Base-by-base conservation (phyloP, 2,888 invertebrate genomes). In the Tenthredo notha region DNA sequence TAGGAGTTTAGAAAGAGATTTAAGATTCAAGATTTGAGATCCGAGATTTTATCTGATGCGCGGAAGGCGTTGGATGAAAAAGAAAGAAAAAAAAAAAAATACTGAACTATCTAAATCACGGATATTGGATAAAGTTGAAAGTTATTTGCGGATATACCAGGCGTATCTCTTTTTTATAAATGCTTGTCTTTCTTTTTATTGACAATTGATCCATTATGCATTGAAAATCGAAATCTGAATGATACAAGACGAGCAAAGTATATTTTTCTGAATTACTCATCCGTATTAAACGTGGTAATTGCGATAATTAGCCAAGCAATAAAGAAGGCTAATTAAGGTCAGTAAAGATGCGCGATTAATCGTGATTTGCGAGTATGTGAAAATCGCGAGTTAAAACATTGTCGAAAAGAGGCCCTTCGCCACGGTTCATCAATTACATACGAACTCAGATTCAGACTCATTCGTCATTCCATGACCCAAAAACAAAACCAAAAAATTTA, bases 321-420 rank as follows among this genome's bases (percentile, higher is more conserved):
- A 50, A 77, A 50, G 54, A 77, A 54, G 9, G 29, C 77, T 77
- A 77, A 77, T 77, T 77, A 77, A 77, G 77, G 77, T 77, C 77
- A 77, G 77, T 47, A 12, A 47, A 47, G 47, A 25, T 75, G 25
- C 25, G 50, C 29, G 33, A 29, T 74, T 77, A 33, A 77, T 77
- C 77, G 50, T 25, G 29, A 75, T 75, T 75, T 47, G 43, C 47
- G 29, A 43, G 25, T n/a, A 12, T 6, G 21, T 4, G 18, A 29
- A 77, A 21, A 40, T 40, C 40, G 18, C 40, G 37, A 40, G 25
- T 12, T 37, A 5, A 74, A 40, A 74, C 15, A 18, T 67, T 67
- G 67, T 15, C 18, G 40, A 43, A 74, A 43, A 43, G 7, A 74
- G 9, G 21, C 61, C 25, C 61, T 61, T 61, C 61, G 61, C 25